Evolutionary conservation across 23 tunicate species (phyloP).

Genomic region (Diplosoma virens): DNA sequence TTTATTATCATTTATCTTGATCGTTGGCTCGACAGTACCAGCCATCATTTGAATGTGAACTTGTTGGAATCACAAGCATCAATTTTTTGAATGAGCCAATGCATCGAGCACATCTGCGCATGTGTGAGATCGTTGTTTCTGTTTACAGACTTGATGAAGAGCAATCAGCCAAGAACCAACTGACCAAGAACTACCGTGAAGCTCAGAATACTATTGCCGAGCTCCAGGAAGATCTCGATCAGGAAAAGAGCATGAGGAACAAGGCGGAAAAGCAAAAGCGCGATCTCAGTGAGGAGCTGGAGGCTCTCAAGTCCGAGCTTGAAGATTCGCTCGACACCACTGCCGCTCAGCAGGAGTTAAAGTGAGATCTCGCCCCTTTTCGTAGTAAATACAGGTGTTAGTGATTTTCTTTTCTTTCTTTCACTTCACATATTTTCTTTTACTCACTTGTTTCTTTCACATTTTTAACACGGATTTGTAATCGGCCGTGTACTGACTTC

Average conservation of each 20-base stretch:
- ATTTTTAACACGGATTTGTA: no score
- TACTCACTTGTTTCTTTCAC: no score
- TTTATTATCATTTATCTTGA: background rate
- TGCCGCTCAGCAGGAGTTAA: conserved; percentile 78
- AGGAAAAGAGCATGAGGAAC: conserved; percentile 68
- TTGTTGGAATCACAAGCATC: no score
- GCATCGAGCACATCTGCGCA: no score
- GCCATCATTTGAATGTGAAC: background rate
- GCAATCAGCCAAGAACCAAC: conserved; percentile 55
- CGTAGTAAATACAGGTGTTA: no score
- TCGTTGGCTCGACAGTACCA: background rate
- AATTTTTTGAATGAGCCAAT: no score
- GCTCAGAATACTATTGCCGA: conserved; percentile 60
- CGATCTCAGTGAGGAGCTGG: conserved; percentile 93
- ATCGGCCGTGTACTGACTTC: no score
- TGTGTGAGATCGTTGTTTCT: no score
- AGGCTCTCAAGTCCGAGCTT: conserved; percentile 90
- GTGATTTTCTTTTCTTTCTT: no score
- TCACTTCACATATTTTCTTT: no score
- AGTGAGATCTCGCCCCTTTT: conserved; percentile 43
- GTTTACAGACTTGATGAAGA: conserved; percentile 93
- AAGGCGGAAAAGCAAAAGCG: conserved; percentile 96
- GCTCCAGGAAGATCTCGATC: conserved; percentile 90
- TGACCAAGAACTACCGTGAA: conserved; percentile 68
- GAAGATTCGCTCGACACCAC: conserved; percentile 91